Conservation (phyloP, 2,888 invertebrate genomes). For the Nemoura dubitans region DNA sequence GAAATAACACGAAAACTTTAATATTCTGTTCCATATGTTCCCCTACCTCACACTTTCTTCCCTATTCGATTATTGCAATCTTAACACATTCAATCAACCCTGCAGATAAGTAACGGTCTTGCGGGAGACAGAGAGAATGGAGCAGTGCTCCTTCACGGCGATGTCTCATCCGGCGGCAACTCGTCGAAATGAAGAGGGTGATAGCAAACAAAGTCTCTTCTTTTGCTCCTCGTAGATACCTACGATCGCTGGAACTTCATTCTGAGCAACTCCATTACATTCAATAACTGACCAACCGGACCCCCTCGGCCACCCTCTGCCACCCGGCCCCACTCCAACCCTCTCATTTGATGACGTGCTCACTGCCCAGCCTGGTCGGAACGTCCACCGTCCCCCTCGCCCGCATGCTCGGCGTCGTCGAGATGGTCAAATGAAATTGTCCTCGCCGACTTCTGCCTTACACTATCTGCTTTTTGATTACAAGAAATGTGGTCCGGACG, state of each 20-base stretch:
- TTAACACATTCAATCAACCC: neutral
- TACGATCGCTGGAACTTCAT: conserved; percentile 22
- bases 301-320: neutral
- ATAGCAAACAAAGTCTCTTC: conserved; percentile 27
- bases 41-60: too few relatives aligned
- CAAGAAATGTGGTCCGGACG: neutral
- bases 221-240: neutral
- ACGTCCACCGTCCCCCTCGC: too few relatives aligned
- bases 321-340: neutral
- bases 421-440: conserved; percentile 22
- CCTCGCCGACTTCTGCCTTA: neutral
- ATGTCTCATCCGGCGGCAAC: neutral
- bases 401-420: too few relatives aligned
- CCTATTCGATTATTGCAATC: neutral
- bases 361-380: too few relatives aligned
- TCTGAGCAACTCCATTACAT: conserved; percentile 38
- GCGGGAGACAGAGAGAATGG: neutral
- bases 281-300: conserved; percentile 39
- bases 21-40: too few relatives aligned
- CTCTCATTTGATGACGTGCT: conserved; percentile 28
- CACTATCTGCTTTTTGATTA: conserved; percentile 17
- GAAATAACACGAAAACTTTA: too few relatives aligned
- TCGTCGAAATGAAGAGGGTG: neutral
- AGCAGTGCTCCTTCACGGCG: neutral
- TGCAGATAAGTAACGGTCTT: neutral